Base-by-base conservation (phyloP, 2,888 invertebrate species). In the Meganola albula region DNA sequence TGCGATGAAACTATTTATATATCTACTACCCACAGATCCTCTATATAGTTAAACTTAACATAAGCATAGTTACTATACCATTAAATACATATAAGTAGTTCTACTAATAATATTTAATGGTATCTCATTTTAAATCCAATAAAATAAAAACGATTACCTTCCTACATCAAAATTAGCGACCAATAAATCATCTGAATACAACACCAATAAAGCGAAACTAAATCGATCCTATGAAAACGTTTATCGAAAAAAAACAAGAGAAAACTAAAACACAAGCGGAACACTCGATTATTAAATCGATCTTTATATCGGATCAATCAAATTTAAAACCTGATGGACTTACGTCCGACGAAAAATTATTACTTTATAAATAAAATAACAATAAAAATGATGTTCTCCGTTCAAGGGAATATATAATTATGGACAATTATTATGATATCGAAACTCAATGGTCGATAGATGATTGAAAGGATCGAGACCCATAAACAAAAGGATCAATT, bases 301-400 rank as follows among this genome's bases (percentile, higher is more conserved):
- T 83, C 75, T 79, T 82, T 75, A 76, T 80, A 82, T 84, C 82
- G 79, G 83, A 84, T 84, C 80, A 85, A 85, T 85, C 85, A 84
- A 83, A 83, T 82, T 84, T 78, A 75, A 83, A 82, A 78, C 76
- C 70, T 77, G 79, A 83, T 84, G 74, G 74, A 76, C 68, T 78
- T 74, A 73, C 71, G 74, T 64, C 67, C 71, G 72, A 72, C 66
- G 74, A 78, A 78, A 77, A 83, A 83, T 79, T 82, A 83, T 80
- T 78, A 84, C 79, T 82, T 84, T 84, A 84, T 85, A 85, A 85
- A 85, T 85, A 85, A 85, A 85, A 85, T 85, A 85, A 83, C 84
- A 85, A 85, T 85, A 85, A 85, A 84, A 85, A 73, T 64, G 84
- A 83, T 77, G 82, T 75, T 74, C 72, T 64, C 58, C 63, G 74